phyloP scores from a whole-genome alignment of 2,888 invertebrate species.

The Blastobasis adustella region DNA sequence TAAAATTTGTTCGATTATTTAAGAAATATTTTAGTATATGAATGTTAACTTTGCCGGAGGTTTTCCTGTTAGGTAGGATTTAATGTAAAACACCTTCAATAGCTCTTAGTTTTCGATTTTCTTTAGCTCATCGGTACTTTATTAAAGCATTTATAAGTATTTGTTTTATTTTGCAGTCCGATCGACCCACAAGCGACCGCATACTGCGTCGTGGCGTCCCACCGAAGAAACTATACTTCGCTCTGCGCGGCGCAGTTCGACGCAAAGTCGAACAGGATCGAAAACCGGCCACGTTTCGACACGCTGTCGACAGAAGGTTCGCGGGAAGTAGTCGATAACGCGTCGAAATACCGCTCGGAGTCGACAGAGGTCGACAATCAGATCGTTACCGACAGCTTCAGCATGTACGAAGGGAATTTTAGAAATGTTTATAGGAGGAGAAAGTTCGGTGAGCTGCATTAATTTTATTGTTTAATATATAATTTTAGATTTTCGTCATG shows the following conservation, averaged over 20 bases:
- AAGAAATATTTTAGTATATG: no score
- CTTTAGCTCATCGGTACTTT: not conserved
- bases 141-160: not conserved
- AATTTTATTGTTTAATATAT: not conserved
- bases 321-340: conserved; percentile 7
- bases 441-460: conserved; percentile 47
- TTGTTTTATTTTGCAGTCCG: conserved; percentile 36
- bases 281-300: conserved; percentile 32
- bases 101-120: not conserved
- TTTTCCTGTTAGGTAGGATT: no score
- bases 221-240: conserved; percentile 56
- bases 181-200: conserved; percentile 62
- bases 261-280: conserved; percentile 24
- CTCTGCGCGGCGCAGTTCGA: conserved; percentile 61
- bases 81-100: no score
- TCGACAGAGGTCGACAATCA: conserved; percentile 43
- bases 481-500: no score
- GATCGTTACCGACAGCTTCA: conserved; percentile 38
- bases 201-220: conserved; percentile 63
- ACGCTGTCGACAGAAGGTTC: conserved; percentile 7
- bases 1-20: no score
- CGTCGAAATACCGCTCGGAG: conserved; percentile 7
- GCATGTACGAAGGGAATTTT: conserved; percentile 43
- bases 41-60: no score
- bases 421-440: conserved; percentile 47